Base-by-base conservation (phyloP, 2,113 vertebrate genomes). In the Salminus brasiliensis region DNA sequence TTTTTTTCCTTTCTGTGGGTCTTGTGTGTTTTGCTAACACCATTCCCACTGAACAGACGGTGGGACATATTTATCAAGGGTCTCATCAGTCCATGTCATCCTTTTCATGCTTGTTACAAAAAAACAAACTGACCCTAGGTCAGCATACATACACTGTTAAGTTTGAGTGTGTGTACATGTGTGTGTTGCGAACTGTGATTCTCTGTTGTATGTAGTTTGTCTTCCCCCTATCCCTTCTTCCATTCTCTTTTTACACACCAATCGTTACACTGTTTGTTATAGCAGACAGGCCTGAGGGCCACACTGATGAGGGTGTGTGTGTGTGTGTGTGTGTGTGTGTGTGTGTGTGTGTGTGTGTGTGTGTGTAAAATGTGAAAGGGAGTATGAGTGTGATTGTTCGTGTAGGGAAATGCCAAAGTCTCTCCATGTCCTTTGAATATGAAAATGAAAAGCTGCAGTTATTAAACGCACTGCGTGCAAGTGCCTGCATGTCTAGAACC, bases 391-490 rank as follows among this genome's bases (percentile, higher is more conserved):
- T 49, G 66, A 49, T 57, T 62, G 43, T 62, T 29, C 32, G 5
- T 72, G 77, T 52, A 39, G 67, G 76, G 67, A 78, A 78, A 78
- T 49, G n/a, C 76, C 68, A 53, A 30, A 53, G 57, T 63, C 36
- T 59, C 43, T 79, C 27, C 32, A 21, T 67, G 29, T 77, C 55
- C 18, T 78, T 72, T 79, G 43, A 72, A 72, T 63, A 63, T 72
- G 57, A 79, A 78, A 72, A 79, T 65, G 30, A 47, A 72, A 72
- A 72, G 68, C 68, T 72, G 47, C 57, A 79, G 57, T 72, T 72
- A 78, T 79, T 72, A 63, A 65, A n/a, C 3, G 1, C 43, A 39
- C 45, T 49, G 23, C 8, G 18, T 78, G 57, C 68, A 72, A 79
- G 77, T 72, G 16, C 43, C 18, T 52, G 47, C 81, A 74, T 52